These are phyloP conservation scores for Sarotherodon lohbergeri DNA, from an alignment of 2,113 vertebrate species.

Conservation along the genomic window DNA sequence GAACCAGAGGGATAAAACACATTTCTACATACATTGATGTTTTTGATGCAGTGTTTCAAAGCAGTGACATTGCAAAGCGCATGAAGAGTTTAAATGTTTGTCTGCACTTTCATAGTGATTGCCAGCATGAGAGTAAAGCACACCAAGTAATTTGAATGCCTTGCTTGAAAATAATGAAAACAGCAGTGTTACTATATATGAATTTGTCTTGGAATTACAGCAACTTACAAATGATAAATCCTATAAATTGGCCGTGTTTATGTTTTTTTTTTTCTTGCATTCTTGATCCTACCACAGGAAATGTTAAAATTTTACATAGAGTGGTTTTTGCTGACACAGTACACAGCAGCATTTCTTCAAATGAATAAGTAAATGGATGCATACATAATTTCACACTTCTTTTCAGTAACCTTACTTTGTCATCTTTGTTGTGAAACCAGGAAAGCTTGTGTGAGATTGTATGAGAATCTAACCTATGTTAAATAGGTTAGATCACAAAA, in stretches of 20 bases:
- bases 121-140: constrained; percentile 16
- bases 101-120: neutral
- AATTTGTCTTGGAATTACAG: neutral
- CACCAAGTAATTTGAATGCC: neutral
- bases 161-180: neutral
- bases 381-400: neutral
- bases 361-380: neutral
- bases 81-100: neutral
- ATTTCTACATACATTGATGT: neutral
- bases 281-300: neutral
- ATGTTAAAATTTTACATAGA: neutral
- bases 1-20: neutral
- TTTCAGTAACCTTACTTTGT: neutral
- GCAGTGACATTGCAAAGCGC: neutral
- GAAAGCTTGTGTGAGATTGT: neutral
- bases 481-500: neutral
- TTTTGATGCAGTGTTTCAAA: neutral
- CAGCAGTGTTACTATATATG: neutral
- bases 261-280: neutral
- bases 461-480: neutral
- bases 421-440: neutral
- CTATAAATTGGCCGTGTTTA: neutral
- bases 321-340: neutral
- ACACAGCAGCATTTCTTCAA: neutral
- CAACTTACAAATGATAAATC: neutral